Percentiles rank a stretch among this genome's conserved stretches.
Evolutionary conservation across 2,888 invertebrate genomes (phyloP).

Genomic region (Cephalotes varians): DNA sequence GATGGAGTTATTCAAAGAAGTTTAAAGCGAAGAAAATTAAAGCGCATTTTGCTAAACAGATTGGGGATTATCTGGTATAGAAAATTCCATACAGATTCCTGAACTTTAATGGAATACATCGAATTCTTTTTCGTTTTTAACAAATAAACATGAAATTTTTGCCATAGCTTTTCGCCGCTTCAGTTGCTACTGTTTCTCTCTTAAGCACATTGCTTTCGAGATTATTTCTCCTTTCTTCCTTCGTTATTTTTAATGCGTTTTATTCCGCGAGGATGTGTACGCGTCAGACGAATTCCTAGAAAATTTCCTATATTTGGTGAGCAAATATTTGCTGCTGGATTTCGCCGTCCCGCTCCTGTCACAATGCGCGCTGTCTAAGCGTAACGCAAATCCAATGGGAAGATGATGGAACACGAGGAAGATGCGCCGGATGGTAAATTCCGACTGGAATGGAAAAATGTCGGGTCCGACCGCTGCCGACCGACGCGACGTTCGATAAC

Average conservation of each 20-base stretch:
- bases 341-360: constrained; percentile 11
- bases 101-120: background rate
- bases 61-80: background rate
- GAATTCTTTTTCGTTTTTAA: constrained; percentile 3
- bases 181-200: background rate
- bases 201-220: background rate
- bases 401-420: constrained; percentile 59
- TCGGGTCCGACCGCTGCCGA: constrained; percentile 60
- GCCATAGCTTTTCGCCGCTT: background rate
- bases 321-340: constrained; percentile 51
- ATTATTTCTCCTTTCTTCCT: background rate
- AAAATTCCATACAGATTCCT: constrained; percentile 13
- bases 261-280: constrained; percentile 1
- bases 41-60: background rate
- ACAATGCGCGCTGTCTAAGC: constrained; percentile 51
- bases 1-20: constrained; percentile 6
- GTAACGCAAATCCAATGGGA: constrained; percentile 56
- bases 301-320: constrained; percentile 48
- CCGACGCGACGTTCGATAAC: constrained; percentile 70
- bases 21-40: background rate
- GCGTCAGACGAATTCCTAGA: constrained; percentile 16
- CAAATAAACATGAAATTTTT: constrained; percentile 17
- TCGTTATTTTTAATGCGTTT: constrained; percentile 36
- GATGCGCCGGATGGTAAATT: constrained; percentile 68
- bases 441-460: constrained; percentile 72